These are phyloP conservation scores for Latrodectus hesperus DNA, from an alignment of 2,888 invertebrate genomes.

Conservation along the genomic window DNA sequence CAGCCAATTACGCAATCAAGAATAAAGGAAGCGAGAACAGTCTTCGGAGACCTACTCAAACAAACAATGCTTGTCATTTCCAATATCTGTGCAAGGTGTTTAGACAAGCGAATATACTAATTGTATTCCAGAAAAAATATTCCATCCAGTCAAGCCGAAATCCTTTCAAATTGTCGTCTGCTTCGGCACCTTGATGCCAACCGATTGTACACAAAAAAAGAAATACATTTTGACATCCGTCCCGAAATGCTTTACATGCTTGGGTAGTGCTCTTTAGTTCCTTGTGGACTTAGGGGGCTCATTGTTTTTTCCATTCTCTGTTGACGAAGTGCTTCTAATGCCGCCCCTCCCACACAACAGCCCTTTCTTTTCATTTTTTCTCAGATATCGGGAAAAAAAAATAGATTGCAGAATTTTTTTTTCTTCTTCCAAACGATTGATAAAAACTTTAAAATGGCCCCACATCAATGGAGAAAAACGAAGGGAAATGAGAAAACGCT, in stretches of 20 bases:
- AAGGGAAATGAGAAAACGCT: neutral
- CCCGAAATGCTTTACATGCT: slow-evolving; percentile 49
- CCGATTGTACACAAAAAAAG: slow-evolving; percentile 4
- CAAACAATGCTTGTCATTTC: slow-evolving; percentile 37
- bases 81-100: slow-evolving; percentile 24
- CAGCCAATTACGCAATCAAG: slow-evolving; percentile 23
- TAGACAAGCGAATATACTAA: slow-evolving; percentile 15
- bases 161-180: slow-evolving; percentile 29
- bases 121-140: neutral
- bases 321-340: slow-evolving; percentile 49
- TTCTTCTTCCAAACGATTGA: no score
- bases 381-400: neutral
- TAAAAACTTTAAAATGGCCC: no score
- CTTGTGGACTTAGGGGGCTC: slow-evolving; percentile 40
- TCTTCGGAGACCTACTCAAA: neutral
- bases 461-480: neutral
- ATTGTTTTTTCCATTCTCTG: slow-evolving; percentile 46
- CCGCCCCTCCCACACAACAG: neutral
- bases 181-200: slow-evolving; percentile 4
- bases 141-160: slow-evolving; percentile 34
- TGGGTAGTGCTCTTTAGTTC: slow-evolving; percentile 58
- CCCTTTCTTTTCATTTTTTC: neutral
- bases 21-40: neutral
- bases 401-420: no score
- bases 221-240: slow-evolving; percentile 52